Evolutionary conservation across 2,113 vertebrate genomes (phyloP).

Genomic region (Chamaetylas fuelleborni): DNA sequence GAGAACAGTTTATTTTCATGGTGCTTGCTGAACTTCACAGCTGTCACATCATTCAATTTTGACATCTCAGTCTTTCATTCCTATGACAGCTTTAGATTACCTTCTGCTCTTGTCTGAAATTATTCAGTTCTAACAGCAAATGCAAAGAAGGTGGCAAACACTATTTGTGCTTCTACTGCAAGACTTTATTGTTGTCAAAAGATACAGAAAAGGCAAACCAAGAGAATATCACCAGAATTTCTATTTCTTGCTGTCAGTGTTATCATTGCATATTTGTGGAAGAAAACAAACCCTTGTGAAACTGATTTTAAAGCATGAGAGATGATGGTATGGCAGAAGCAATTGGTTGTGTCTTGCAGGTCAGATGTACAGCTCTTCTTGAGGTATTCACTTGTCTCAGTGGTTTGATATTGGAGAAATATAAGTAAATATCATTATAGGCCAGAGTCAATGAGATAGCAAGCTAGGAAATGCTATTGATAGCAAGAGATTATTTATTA

Average conservation of each 20-base stretch:
- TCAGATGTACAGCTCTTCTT: background rate
- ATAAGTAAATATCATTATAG: background rate
- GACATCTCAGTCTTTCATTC: background rate
- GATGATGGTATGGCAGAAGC: background rate
- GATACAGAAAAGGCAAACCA: fast-evolving
- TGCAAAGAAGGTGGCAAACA: background rate
- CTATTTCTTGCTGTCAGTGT: background rate
- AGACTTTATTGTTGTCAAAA: background rate
- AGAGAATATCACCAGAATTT: background rate
- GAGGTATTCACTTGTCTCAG: background rate
- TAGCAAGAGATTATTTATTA: background rate
- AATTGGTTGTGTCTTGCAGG: background rate
- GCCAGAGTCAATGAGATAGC: background rate
- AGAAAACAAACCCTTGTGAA: background rate
- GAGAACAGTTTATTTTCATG: background rate
- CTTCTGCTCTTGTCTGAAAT: background rate
- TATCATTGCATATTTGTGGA: background rate
- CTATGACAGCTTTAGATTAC: background rate
- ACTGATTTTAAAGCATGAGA: background rate
- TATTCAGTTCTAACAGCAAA: background rate
- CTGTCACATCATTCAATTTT: background rate
- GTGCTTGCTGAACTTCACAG: background rate
- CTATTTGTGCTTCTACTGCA: background rate
- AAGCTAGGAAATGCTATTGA: background rate
- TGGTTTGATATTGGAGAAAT: background rate